Evolutionary conservation across 23 tunicate genomes (phyloP).

Genomic region (Ascidia mentula): DNA sequence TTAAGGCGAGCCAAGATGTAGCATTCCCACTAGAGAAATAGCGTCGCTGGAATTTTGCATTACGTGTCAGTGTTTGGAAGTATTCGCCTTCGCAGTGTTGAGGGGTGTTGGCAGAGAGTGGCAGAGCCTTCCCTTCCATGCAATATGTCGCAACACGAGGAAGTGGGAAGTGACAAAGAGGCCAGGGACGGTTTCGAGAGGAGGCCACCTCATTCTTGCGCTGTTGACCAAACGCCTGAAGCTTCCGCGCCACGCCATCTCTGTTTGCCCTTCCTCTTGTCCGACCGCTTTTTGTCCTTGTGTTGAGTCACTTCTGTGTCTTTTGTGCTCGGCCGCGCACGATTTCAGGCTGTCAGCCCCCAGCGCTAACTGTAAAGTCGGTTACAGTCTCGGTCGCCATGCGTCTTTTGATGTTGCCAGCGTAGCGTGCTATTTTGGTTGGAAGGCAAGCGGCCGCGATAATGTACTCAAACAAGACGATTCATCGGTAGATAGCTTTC

Average conservation of each 20-base stretch:
- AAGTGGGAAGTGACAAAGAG: not conserved
- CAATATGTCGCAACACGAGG: constrained; percentile 4
- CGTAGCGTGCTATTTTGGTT: not conserved
- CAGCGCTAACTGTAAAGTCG: no score
- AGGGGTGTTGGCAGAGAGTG: no score
- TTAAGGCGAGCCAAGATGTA: no score
- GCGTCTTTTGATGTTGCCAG: not conserved
- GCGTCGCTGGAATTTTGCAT: no score
- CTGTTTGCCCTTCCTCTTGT: constrained; percentile 8
- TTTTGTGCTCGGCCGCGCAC: not conserved
- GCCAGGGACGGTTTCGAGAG: not conserved
- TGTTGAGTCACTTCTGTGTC: not conserved
- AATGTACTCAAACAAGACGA: constrained; percentile 7
- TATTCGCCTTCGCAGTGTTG: no score
- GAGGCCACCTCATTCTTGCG: not conserved
- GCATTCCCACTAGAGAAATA: no score
- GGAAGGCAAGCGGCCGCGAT: constrained; percentile 3
- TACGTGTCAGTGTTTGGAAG: no score
- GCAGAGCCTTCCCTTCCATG: no score
- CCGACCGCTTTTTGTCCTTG: not conserved
- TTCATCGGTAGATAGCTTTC: constrained; percentile 2
- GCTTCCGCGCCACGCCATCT: constrained; percentile 4
- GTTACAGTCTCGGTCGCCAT: not conserved
- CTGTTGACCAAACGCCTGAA: constrained; percentile 6
- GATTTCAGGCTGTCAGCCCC: not conserved